Conservation (phyloP, 2,113 vertebrate genomes). For the Lamprologus sp. region DNA sequence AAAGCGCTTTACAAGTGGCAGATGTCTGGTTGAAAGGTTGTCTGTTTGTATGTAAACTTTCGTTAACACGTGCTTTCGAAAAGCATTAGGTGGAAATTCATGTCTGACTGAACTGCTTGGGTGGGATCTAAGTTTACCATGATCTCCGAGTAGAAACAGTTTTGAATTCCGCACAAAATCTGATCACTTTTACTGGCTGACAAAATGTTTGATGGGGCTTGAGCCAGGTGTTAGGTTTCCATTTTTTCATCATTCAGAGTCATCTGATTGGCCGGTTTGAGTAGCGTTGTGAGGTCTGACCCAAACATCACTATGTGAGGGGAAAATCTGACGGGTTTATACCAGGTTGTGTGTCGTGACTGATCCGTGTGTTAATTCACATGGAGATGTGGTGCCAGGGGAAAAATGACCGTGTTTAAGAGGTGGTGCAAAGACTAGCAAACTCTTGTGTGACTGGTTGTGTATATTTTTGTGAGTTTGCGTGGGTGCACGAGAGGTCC, state of each 20-base stretch:
- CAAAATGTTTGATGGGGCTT: neutral
- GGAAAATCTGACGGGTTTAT: conserved; percentile 41
- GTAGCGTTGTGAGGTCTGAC: conserved; percentile 18
- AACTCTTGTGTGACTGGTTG: neutral
- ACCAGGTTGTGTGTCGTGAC: conserved; percentile 38
- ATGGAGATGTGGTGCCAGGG: conserved; percentile 32
- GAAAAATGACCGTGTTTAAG: conserved; percentile 56
- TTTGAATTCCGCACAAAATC: conserved; percentile 35
- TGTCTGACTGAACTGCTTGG: neutral
- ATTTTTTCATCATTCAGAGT: neutral
- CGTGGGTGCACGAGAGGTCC: neutral
- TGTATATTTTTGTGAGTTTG: neutral
- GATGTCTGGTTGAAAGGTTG: neutral
- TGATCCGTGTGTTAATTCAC: conserved; percentile 52
- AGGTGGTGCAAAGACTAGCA: conserved; percentile 41
- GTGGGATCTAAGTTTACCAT: neutral
- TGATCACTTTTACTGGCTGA: conserved; percentile 59
- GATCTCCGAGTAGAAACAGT: neutral
- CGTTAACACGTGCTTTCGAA: neutral
- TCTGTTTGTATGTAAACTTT: neutral
- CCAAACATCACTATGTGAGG: conserved; percentile 34
- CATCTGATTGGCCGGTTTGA: neutral
- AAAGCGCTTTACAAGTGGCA: neutral
- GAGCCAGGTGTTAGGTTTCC: conserved; percentile 1
- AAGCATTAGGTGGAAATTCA: neutral